Percentiles rank a stretch among this genome's conserved stretches.
These are phyloP conservation scores for Rhodeus uyekii DNA, from an alignment of 2,797 vertebrate species.

Conservation along the genomic window DNA sequence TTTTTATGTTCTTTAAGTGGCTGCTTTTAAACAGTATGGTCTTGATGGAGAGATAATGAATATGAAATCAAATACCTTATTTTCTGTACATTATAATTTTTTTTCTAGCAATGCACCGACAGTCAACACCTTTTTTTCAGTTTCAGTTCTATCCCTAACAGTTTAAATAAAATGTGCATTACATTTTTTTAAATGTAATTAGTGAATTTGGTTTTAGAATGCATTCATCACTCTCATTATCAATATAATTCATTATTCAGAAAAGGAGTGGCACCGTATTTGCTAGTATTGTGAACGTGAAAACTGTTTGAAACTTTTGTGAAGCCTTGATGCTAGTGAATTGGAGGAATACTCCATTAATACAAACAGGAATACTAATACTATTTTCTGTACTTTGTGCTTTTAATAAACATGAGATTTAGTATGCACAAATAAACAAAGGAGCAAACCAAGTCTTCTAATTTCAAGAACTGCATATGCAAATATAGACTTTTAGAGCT, in stretches of 20 bases:
- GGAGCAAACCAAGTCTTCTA: slow-evolving; percentile 12
- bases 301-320: neutral
- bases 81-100: neutral
- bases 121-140: neutral
- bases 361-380: no score
- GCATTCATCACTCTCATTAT: neutral
- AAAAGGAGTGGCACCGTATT: neutral
- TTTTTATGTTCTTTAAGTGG: neutral
- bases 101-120: neutral
- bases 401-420: slow-evolving; percentile 32
- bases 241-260: neutral
- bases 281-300: neutral
- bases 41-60: neutral
- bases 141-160: neutral
- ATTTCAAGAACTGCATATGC: neutral
- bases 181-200: neutral
- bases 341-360: neutral
- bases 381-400: neutral
- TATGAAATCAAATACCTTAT: neutral
- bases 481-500: slow-evolving; percentile 6
- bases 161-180: neutral
- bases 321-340: neutral
- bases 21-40: neutral
- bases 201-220: neutral
- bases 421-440: neutral